Conservation (phyloP, 2,797 vertebrate species). For the Periophthalmus magnuspinnatus region DNA sequence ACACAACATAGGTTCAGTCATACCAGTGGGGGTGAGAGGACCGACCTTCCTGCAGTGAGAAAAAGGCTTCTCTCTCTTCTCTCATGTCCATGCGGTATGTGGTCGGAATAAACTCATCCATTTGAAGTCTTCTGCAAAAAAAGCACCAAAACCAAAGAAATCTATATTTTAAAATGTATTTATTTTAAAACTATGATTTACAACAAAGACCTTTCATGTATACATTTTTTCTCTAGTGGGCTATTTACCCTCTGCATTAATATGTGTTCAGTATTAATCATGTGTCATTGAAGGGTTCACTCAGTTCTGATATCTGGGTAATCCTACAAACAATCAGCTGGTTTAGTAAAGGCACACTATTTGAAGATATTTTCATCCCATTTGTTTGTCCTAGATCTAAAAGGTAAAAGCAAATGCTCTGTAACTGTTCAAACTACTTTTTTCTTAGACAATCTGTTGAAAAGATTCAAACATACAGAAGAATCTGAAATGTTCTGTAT, state of each 20-base stretch:
- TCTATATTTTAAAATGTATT: background rate
- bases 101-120: slow-evolving; percentile 87
- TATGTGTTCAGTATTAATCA: background rate
- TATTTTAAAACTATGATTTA: background rate
- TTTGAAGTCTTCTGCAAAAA: slow-evolving; percentile 76
- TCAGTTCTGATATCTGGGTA: background rate
- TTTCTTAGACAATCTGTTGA: background rate
- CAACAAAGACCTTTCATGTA: background rate
- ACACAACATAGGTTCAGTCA: slow-evolving; percentile 30
- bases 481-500: no score
- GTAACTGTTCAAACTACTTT: background rate
- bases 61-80: slow-evolving; percentile 84
- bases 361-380: background rate
- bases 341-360: slow-evolving; percentile 11
- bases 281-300: background rate
- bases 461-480: background rate
- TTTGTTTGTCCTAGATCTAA: background rate
- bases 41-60: slow-evolving; percentile 80
- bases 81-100: slow-evolving; percentile 85
- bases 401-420: background rate
- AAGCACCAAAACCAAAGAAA: background rate
- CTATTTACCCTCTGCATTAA: background rate
- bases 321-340: background rate
- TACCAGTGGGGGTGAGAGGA: slow-evolving; percentile 25
- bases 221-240: background rate